Conservation (phyloP, 2,797 vertebrate genomes). For the Poeciliopsis presidionis region DNA sequence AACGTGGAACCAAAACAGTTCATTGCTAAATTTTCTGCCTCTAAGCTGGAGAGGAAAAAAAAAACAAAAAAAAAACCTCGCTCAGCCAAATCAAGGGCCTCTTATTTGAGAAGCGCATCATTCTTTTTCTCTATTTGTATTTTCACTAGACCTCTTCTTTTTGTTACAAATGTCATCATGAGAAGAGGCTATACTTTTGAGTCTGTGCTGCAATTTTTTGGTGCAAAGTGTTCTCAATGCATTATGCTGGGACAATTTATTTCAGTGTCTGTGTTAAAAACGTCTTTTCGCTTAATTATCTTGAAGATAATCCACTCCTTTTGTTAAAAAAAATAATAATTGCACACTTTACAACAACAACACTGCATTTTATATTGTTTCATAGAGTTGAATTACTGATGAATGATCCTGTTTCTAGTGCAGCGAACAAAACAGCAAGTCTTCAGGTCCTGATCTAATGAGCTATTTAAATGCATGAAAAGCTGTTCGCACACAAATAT, state of each 20-base stretch:
- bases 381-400: conserved; percentile 15
- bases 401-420: conserved; percentile 50
- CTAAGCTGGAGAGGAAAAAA: background rate
- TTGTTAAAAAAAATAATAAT: background rate
- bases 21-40: background rate
- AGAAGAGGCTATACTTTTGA: background rate
- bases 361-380: conserved; percentile 17
- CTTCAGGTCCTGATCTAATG: conserved; percentile 60
- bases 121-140: background rate
- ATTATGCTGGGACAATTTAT: background rate
- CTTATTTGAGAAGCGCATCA: background rate
- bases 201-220: background rate
- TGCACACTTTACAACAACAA: background rate
- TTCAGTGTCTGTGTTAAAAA: background rate
- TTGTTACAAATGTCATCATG: background rate
- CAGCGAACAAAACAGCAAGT: conserved; percentile 11
- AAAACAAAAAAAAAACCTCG: too few species aligned
- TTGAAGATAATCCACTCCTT: background rate
- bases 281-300: background rate
- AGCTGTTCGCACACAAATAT: conserved; percentile 35
- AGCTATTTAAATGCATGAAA: conserved; percentile 82
- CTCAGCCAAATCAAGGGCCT: background rate
- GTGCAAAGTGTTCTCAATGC: too few species aligned
- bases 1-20: background rate
- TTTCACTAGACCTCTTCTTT: background rate